These are phyloP conservation scores for Cephalotes varians DNA, from an alignment of 2,888 invertebrate genomes.

Conservation along the genomic window DNA sequence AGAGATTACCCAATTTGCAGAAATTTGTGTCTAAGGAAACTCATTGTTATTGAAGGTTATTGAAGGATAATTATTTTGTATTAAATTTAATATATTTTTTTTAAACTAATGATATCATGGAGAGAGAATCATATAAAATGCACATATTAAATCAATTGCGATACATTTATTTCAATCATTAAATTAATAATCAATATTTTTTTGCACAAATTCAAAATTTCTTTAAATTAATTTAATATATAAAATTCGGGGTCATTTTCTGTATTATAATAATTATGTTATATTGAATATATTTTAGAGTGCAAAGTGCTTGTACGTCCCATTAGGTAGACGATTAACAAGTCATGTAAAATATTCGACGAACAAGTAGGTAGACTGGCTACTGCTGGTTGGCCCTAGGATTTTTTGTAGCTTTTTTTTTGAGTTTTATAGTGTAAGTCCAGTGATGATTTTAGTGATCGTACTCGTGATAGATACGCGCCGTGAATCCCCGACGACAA, in stretches of 20 bases:
- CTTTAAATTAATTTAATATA: not conserved
- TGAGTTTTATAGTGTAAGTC: conserved; percentile 70
- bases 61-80: not conserved
- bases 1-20: conserved; percentile 57
- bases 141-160: conserved; percentile 1
- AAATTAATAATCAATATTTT: not conserved
- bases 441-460: conserved; percentile 65
- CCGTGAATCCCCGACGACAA: conserved; percentile 61
- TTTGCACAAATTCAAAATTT: not conserved
- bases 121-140: no score
- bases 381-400: conserved; percentile 63
- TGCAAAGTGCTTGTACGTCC: conserved; percentile 17
- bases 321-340: conserved; percentile 33
- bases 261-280: not conserved
- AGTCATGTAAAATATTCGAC: conserved; percentile 56
- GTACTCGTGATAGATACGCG: conserved; percentile 67
- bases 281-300: conserved; percentile 19
- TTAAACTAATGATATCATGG: no score
- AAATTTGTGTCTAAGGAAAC: not conserved
- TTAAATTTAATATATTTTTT: no score
- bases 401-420: conserved; percentile 67
- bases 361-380: conserved; percentile 68
- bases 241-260: not conserved
- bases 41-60: no score
- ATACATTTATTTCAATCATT: not conserved